Percentiles rank a stretch among this genome's conserved stretches.
Conservation (phyloP, 2,113 vertebrate genomes). For the Oryzias woworae region DNA sequence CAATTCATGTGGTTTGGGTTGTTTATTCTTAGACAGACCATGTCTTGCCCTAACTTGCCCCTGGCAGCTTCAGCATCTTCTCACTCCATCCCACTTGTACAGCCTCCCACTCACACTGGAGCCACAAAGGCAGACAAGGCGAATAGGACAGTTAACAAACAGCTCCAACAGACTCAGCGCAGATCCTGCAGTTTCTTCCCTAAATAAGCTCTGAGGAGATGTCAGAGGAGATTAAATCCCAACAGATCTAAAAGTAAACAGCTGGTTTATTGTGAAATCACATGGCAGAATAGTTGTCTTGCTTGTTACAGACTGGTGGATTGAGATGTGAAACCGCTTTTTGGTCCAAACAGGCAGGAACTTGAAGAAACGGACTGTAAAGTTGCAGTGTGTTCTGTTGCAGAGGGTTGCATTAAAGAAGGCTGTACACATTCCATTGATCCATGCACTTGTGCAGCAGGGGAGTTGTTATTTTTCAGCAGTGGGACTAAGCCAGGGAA, state of each 20-base stretch:
- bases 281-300: conserved; percentile 1
- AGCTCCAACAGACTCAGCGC: conserved; percentile 5
- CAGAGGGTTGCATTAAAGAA: neutral
- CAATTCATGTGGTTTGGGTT: conserved; percentile 15
- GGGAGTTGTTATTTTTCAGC: neutral
- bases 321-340: conserved; percentile 13
- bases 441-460: neutral
- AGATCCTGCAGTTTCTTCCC: conserved; percentile 10
- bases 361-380: neutral
- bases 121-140: conserved; percentile 43
- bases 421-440: no score
- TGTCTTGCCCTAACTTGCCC: conserved; percentile 36
- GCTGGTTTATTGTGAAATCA: conserved; percentile 19
- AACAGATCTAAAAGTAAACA: conserved; percentile 1
- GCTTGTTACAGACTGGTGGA: conserved; percentile 6
- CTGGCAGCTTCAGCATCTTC: conserved; percentile 45
- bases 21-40: conserved; percentile 38
- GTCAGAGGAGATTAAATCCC: conserved; percentile 17
- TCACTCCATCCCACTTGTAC: conserved; percentile 38
- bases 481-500: neutral
- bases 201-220: conserved; percentile 19
- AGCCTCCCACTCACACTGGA: conserved; percentile 45
- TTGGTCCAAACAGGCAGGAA: neutral
- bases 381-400: neutral
- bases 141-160: conserved; percentile 44